phyloP scores from a whole-genome alignment of 2,113 vertebrate species.

The Genyomyrus donnyi region DNA sequence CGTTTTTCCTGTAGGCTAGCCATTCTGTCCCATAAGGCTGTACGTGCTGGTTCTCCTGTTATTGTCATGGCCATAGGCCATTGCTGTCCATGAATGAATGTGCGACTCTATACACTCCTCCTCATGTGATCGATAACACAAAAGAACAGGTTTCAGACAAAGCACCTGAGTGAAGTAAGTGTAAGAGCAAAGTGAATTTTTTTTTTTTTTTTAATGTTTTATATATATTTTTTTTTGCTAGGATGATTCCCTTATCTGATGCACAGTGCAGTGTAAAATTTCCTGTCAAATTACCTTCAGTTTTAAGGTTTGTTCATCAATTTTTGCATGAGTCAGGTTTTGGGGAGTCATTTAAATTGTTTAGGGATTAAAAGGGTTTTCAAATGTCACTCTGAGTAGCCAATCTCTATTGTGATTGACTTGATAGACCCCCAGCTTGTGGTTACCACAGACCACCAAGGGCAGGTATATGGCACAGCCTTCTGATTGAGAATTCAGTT shows the following conservation, averaged over 20 bases:
- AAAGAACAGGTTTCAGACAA: neutral
- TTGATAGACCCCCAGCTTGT: neutral
- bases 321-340: neutral
- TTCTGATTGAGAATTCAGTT: neutral
- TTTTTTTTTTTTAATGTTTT: neutral
- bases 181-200: neutral
- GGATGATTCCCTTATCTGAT: neutral
- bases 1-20: neutral
- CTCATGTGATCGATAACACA: neutral
- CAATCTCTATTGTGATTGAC: neutral
- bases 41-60: neutral
- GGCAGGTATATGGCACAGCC: neutral
- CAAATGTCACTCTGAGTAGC: neutral
- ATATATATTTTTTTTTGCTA: neutral
- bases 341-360: neutral
- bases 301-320: neutral
- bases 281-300: neutral
- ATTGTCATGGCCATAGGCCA: neutral
- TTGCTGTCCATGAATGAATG: slow-evolving; percentile 1
- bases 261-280: neutral
- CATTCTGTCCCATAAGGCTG: neutral
- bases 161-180: neutral
- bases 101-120: neutral
- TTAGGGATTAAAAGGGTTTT: neutral
- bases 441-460: neutral